Evolutionary conservation across 2,113 vertebrate species (phyloP).

Genomic region (Rhagologus leucostigma): DNA sequence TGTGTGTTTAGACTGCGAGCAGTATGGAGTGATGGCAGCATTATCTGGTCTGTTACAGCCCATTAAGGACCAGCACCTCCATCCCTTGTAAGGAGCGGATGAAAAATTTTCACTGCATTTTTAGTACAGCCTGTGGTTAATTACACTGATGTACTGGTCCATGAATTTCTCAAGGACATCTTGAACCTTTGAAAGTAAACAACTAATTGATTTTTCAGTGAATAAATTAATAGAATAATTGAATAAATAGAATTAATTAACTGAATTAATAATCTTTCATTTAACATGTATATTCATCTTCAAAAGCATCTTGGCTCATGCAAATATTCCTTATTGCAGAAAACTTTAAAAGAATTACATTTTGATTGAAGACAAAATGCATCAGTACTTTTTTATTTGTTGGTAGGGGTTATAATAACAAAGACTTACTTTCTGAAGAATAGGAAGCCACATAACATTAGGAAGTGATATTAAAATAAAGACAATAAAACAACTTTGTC

Average conservation of each 20-base stretch:
- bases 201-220: not conserved
- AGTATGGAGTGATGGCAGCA: accelerated
- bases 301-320: not conserved
- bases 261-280: not conserved
- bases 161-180: not conserved
- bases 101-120: not conserved
- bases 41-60: not conserved
- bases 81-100: not conserved
- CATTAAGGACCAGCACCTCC: not conserved
- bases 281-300: not conserved
- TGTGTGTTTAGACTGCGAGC: not conserved
- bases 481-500: not conserved
- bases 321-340: not conserved
- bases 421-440: not conserved
- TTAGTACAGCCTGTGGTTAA: not conserved
- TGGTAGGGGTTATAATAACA: not conserved
- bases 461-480: not conserved
- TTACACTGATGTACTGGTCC: not conserved
- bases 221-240: not conserved
- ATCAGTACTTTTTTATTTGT: not conserved
- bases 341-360: not conserved
- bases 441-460: not conserved
- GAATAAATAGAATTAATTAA: not conserved
- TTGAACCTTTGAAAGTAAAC: not conserved
- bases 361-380: not conserved